phyloP scores from a whole-genome alignment of 2,888 invertebrate species.

The Cyaniris semiargus region DNA sequence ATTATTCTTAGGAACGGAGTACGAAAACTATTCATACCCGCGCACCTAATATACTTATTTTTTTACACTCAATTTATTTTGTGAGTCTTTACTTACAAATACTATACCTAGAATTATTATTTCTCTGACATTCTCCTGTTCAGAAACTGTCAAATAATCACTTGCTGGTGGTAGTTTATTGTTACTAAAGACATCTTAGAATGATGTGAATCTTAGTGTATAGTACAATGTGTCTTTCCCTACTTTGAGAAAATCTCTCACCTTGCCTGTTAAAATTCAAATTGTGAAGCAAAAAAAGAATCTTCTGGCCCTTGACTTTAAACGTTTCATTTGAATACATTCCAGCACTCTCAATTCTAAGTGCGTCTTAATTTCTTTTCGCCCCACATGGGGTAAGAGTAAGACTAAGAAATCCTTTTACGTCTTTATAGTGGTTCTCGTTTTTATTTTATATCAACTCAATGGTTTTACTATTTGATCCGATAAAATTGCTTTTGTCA shows the following conservation, averaged over 20 bases:
- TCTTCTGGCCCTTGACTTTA: conserved; percentile 9
- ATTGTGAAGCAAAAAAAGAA: conserved; percentile 1
- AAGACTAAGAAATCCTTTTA: conserved; percentile 11
- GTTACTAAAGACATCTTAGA: too few species aligned
- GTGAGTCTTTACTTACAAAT: too few species aligned
- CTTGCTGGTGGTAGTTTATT: too few species aligned
- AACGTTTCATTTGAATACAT: conserved; percentile 3
- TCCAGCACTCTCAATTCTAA: neutral
- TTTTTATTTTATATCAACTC: neutral
- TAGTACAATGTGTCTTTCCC: neutral
- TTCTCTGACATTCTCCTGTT: too few species aligned
- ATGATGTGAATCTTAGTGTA: too few species aligned
- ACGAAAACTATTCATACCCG: too few species aligned
- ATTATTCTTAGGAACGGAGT: too few species aligned
- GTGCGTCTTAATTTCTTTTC: neutral
- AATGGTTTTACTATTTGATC: neutral
- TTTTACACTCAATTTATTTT: too few species aligned
- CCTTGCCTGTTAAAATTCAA: neutral
- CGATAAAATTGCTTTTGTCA: too few species aligned
- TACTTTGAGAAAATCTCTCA: neutral
- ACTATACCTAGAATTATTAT: too few species aligned
- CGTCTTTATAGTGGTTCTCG: neutral
- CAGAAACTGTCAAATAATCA: too few species aligned
- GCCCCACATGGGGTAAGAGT: neutral
- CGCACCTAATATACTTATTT: too few species aligned